Conservation (phyloP, 2,113 vertebrate species). For the Rhipidura dahli region DNA sequence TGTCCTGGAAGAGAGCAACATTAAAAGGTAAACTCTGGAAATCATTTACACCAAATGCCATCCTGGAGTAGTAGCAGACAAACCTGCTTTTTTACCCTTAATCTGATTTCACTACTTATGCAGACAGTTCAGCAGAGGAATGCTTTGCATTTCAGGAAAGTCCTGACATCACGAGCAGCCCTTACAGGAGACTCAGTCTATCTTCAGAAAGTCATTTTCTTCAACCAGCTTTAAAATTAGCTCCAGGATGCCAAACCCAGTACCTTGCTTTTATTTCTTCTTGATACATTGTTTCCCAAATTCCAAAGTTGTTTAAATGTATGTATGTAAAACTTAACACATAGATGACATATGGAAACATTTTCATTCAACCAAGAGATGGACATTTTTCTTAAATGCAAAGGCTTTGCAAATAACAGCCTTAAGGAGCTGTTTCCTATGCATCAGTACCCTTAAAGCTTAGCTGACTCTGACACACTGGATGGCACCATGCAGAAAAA, state of each 20-base stretch:
- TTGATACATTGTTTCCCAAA: not conserved
- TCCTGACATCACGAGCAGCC: not conserved
- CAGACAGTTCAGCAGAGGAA: not conserved
- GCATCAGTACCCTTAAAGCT: not conserved
- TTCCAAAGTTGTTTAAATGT: not conserved
- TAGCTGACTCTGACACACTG: not conserved
- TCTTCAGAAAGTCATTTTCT: not conserved
- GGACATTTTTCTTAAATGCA: not conserved
- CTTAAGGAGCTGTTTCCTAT: not conserved
- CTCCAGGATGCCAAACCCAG: not conserved
- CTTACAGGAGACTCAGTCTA: not conserved
- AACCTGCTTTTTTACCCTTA: not conserved
- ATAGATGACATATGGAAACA: not conserved
- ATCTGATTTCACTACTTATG: not conserved
- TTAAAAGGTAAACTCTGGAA: not conserved
- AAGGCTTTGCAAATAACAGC: not conserved
- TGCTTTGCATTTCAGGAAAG: not conserved
- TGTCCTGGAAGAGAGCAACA: not conserved
- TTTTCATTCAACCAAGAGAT: not conserved
- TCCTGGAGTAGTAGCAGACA: not conserved
- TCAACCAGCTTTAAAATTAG: not conserved
- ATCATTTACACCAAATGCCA: not conserved
- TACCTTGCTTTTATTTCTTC: not conserved
- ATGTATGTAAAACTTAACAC: not conserved
- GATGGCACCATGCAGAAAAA: not conserved